Conservation (phyloP, 2,113 vertebrate species). For the Myocastor coypus region DNA sequence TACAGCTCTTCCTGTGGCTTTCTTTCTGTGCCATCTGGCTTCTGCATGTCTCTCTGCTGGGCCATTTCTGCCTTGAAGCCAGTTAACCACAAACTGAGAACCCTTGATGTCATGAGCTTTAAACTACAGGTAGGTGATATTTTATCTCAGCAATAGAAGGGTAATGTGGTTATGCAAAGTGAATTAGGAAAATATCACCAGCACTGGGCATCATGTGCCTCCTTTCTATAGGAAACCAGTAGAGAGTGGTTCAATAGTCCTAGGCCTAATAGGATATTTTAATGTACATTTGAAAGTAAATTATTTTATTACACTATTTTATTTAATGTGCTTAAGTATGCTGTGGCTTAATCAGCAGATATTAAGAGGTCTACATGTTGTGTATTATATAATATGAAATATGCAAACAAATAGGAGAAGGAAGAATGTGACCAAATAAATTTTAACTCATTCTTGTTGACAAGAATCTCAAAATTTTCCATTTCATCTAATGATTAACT, state of each 20-base stretch:
- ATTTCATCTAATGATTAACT: conserved; percentile 77
- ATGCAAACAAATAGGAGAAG: not conserved
- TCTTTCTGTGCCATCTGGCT: not conserved
- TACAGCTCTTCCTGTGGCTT: not conserved
- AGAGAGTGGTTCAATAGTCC: not conserved
- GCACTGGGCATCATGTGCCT: not conserved
- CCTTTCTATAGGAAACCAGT: not conserved
- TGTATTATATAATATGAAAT: not conserved
- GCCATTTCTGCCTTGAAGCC: not conserved
- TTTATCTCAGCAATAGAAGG: not conserved
- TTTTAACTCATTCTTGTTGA: conserved; percentile 68
- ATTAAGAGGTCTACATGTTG: not conserved
- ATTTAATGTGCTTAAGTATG: not conserved
- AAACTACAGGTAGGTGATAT: not conserved
- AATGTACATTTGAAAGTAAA: not conserved
- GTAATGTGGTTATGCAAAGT: not conserved
- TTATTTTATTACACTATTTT: not conserved
- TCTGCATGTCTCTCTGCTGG: not conserved
- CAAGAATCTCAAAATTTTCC: conserved; percentile 79
- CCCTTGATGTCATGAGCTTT: not conserved
- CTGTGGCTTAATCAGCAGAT: not conserved
- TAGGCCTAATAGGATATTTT: not conserved
- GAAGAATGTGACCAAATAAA: conserved; percentile 74
- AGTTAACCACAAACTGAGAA: not conserved
- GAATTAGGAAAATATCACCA: not conserved